These are phyloP conservation scores for Lindbergichthys nudifrons DNA, from an alignment of 2,797 vertebrate species.

Conservation along the genomic window DNA sequence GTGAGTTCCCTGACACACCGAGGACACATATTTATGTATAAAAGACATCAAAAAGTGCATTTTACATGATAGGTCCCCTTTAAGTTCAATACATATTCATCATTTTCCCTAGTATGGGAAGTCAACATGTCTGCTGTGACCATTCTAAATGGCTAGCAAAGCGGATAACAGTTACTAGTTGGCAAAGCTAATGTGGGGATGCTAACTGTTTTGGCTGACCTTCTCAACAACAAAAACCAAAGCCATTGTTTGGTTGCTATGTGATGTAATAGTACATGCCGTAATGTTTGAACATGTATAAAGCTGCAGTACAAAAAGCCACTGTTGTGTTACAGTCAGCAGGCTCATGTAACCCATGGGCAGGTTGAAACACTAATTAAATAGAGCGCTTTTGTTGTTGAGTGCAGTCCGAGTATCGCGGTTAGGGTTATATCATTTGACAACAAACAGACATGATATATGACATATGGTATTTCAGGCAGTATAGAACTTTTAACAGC, in stretches of 20 bases:
- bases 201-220: neutral
- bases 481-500: neutral
- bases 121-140: neutral
- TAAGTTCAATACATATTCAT: neutral
- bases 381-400: neutral
- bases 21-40: no score
- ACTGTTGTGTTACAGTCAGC: conserved; percentile 18
- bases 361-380: neutral
- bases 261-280: conserved; percentile 15
- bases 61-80: no score
- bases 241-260: conserved; percentile 34
- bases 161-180: conserved; percentile 1
- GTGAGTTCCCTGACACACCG: no score
- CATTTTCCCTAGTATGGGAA: neutral
- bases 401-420: no score
- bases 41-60: no score
- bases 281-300: conserved; percentile 29
- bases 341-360: neutral
- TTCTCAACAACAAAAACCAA: conserved; percentile 3
- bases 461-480: neutral
- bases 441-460: neutral
- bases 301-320: conserved; percentile 31
- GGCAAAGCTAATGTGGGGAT: neutral
- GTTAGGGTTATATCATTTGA: no score
- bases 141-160: neutral